A percentile compares a stretch with the other conserved stretches of the same genome.
Evolutionary conservation across 1,140 invertebrate genomes (phyloP).

Genomic region (Thaumetopoea pityocampa): DNA sequence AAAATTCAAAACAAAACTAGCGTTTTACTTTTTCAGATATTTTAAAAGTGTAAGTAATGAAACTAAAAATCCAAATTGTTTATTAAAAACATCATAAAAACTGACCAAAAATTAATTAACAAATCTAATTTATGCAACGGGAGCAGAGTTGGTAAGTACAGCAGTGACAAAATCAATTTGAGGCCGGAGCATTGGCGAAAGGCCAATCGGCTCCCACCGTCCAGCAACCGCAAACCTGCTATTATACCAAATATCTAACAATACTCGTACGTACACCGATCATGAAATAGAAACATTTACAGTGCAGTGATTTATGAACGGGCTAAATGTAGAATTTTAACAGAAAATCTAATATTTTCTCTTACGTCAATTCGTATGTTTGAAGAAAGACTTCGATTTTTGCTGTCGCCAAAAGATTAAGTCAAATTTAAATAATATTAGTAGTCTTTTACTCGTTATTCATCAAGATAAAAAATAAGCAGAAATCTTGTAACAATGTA

Average conservation of each 20-base stretch:
- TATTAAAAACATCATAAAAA: constrained; percentile 16
- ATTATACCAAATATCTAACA: constrained; percentile 46
- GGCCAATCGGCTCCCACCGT: constrained; percentile 48
- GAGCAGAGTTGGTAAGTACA: constrained; percentile 55
- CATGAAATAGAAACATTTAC: constrained; percentile 41
- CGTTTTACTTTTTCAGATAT: too few relatives aligned
- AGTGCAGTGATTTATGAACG: constrained; percentile 18
- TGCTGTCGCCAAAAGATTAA: too few relatives aligned
- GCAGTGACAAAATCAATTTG: constrained; percentile 68
- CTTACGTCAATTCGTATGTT: too few relatives aligned
- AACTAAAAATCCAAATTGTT: neutral
- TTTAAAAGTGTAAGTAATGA: too few relatives aligned
- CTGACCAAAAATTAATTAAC: constrained; percentile 52
- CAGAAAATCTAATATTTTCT: too few relatives aligned
- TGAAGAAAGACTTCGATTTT: too few relatives aligned
- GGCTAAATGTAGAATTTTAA: constrained; percentile 9
- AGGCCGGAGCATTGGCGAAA: constrained; percentile 55
- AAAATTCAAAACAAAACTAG: too few relatives aligned
- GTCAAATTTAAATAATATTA: too few relatives aligned
- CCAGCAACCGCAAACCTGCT: constrained; percentile 45
- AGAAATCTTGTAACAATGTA: too few relatives aligned
- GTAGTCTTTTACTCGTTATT: too few relatives aligned
- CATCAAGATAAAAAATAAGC: too few relatives aligned
- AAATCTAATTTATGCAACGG: constrained; percentile 49
- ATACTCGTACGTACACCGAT: constrained; percentile 57